Percentiles rank a stretch among this genome's conserved stretches.
Conservation (phyloP, 2,888 invertebrate genomes). For the Cordilura impudica region DNA sequence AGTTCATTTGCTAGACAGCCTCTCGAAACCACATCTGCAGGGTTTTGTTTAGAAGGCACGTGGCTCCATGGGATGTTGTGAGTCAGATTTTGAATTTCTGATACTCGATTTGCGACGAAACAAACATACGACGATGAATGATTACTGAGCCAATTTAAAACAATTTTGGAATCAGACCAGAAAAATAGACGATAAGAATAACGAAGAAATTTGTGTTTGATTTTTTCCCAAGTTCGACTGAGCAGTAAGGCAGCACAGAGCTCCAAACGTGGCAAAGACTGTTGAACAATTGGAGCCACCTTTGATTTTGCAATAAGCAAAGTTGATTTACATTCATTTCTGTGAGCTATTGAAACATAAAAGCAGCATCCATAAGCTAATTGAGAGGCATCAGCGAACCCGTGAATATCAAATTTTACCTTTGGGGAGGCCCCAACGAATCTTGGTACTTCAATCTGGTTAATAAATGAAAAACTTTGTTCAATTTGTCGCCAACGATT, state of each 20-base stretch:
- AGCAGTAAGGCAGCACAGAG: neutral
- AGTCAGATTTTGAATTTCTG: conserved; percentile 31
- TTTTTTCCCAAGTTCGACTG: conserved; percentile 24
- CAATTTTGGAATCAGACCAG: conserved; percentile 44
- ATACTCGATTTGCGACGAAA: neutral
- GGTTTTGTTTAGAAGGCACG: neutral
- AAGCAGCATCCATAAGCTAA: neutral
- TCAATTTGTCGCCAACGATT: neutral
- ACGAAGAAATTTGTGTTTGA: neutral
- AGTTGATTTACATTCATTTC: neutral
- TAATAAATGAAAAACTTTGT: neutral
- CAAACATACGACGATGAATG: neutral
- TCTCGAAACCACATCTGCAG: conserved; percentile 45
- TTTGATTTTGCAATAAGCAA: neutral
- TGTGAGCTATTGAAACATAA: neutral
- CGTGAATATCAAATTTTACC: neutral
- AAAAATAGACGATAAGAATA: conserved; percentile 11
- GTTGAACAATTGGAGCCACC: neutral
- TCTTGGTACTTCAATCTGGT: neutral
- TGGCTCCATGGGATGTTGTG: neutral
- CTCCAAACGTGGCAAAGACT: neutral
- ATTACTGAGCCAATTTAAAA: neutral
- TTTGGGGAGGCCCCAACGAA: neutral
- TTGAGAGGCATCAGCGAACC: neutral
- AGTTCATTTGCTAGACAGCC: conserved; percentile 19